Evolutionary conservation across 2,113 vertebrate species (phyloP), one percentile per base, ranked within the genome.

Genomic region (Cichladusa arquata): DNA sequence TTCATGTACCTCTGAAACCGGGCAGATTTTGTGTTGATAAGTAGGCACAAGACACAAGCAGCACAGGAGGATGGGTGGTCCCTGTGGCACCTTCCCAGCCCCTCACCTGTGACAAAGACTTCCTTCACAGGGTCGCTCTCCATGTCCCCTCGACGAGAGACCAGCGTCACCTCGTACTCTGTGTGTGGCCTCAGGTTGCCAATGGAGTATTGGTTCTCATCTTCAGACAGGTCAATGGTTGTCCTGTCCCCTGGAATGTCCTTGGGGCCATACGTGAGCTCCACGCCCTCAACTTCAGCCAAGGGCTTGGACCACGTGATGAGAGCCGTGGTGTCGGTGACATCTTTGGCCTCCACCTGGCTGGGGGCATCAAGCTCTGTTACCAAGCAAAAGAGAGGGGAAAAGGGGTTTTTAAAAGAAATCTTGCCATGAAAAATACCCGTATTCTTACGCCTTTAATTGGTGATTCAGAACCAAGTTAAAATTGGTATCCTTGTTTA

Each of bases 261-360:
- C 93, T 98, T 98, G 61, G 98, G 98, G 33, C 98, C 98, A 0
- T 98, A 99, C 4, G 98, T 98, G 70, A 99, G 91, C 33, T 98
- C 99, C 6, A 99, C 81, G 9, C 98, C 95, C 1, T 99, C 99
- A 3, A 99, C 98, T 64, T 98, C 97, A 31, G 99, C 99, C 83
- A 99, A 94, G 8, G 99, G 99, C 82, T 99, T 99, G 95, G 98
- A 98, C 99, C 99, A 99, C 0, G 99, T 99, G 95, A 99, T 97
- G 40, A 99, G 97, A 0, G 99, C 99, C 0, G 99, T 99, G 54
- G 98, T 98, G 97, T 99, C 99, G 0, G 99, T 99, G 85, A 99
- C 97, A 2, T 99, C 99, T n/a, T 97, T 99, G 51, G 98, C 98
- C n/a, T 99, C 98, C 0, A 99, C 97, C 82, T 99, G 98, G 92